A percentile compares a stretch with the other conserved stretches of the same genome.
Evolutionary conservation across 92 coral and sea anemone genomes (phyloP).

Genomic region (Isaurus tuberculatus): DNA sequence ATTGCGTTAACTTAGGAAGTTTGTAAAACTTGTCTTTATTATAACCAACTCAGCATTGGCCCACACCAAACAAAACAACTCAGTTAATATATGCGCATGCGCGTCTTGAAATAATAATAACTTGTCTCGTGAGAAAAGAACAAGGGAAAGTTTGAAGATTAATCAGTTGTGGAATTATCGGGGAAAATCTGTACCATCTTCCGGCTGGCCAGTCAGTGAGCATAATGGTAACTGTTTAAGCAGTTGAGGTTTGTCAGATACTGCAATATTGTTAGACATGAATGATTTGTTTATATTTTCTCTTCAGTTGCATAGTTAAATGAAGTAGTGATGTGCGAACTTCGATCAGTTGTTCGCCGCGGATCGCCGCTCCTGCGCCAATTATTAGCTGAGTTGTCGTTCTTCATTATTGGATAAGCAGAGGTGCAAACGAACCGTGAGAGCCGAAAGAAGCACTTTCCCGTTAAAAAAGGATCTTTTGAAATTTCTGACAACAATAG

Average conservation of each 20-base stretch:
- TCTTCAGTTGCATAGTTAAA: constrained; percentile 14
- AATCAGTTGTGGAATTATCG: constrained; percentile 2
- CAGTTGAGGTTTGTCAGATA: constrained; percentile 54
- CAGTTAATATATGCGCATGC: constrained; percentile 35
- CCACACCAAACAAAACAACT: neutral
- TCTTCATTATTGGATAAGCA: constrained; percentile 18
- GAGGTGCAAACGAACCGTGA: constrained; percentile 40
- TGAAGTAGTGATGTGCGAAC: constrained; percentile 6
- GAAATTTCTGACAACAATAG: neutral
- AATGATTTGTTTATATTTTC: constrained; percentile 27
- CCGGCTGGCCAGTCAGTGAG: constrained; percentile 59
- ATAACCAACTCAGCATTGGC: neutral
- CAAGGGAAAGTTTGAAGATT: neutral
- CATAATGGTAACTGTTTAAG: constrained; percentile 56
- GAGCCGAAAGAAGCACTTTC: constrained; percentile 10
- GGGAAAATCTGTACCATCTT: constrained; percentile 81
- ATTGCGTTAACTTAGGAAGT: constrained; percentile 64
- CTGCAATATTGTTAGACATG: constrained; percentile 44
- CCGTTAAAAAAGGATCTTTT: neutral
- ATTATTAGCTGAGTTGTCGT: neutral
- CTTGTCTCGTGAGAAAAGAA: constrained; percentile 33
- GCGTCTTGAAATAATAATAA: constrained; percentile 3
- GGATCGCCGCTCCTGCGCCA: constrained; percentile 15
- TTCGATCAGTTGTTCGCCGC: constrained; percentile 13
- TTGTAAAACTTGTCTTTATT: constrained; percentile 28